Conservation (phyloP, 2,888 invertebrate species). For the Amblyteles armatorius region DNA sequence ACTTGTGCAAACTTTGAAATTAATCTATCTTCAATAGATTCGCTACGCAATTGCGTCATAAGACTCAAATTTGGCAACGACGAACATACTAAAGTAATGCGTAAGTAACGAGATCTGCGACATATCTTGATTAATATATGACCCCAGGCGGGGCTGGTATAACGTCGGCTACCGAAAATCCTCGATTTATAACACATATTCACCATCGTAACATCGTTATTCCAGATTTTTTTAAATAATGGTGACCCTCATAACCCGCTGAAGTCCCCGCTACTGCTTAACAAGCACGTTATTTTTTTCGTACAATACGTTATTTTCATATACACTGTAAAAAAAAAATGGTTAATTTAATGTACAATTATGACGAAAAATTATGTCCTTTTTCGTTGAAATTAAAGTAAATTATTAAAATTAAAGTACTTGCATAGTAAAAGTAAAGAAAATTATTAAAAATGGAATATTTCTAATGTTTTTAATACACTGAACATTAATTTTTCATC, state of each 20-base stretch:
- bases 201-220: not conserved
- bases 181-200: not conserved
- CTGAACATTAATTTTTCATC: too few species aligned
- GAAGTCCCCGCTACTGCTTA: not conserved
- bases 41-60: not conserved
- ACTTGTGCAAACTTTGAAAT: conserved; percentile 55
- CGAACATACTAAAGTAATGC: not conserved
- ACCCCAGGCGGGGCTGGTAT: not conserved
- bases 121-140: not conserved
- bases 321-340: too few species aligned
- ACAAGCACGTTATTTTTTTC: not conserved
- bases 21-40: conserved; percentile 36
- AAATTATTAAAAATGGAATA: too few species aligned
- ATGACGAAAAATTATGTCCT: too few species aligned
- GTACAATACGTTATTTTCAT: not conserved
- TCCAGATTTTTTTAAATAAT: not conserved
- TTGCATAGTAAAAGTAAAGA: too few species aligned
- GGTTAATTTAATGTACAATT: too few species aligned
- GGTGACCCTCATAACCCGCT: not conserved
- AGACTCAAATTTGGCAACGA: not conserved
- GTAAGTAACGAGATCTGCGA: not conserved
- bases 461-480: too few species aligned
- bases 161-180: not conserved
- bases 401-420: too few species aligned
- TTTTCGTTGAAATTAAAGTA: too few species aligned